Conservation (phyloP, 2,888 invertebrate species). For the Lissonota sp. region DNA sequence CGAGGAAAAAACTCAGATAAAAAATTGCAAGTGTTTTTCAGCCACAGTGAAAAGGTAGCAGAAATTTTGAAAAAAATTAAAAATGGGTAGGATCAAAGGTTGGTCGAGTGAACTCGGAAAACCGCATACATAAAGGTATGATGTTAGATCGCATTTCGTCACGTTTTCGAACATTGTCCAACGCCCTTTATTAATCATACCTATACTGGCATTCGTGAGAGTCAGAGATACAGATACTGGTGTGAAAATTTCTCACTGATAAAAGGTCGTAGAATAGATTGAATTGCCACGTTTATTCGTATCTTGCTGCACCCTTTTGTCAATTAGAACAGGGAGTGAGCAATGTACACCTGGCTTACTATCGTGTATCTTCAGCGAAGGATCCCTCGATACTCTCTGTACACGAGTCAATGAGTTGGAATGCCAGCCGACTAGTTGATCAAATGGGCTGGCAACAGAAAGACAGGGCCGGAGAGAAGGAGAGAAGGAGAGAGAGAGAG, state of each 20-base stretch:
- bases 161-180: slow-evolving; percentile 10
- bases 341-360: slow-evolving; percentile 30
- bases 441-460: slow-evolving; percentile 53
- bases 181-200: slow-evolving; percentile 15
- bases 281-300: too few relatives aligned
- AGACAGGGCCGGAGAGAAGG: not conserved
- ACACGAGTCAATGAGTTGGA: slow-evolving; percentile 77
- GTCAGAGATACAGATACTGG: not conserved
- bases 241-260: too few relatives aligned
- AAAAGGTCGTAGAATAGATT: too few relatives aligned
- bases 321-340: too few relatives aligned
- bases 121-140: too few relatives aligned
- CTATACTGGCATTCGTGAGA: slow-evolving; percentile 14
- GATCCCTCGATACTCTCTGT: slow-evolving; percentile 46
- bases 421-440: slow-evolving; percentile 76
- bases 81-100: too few relatives aligned
- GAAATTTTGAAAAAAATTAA: too few relatives aligned
- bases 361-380: slow-evolving; percentile 6
- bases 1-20: too few relatives aligned
- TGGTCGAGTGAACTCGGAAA: too few relatives aligned
- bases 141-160: slow-evolving; percentile 17
- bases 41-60: too few relatives aligned
- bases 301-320: too few relatives aligned
- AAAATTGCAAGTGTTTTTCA: too few relatives aligned
- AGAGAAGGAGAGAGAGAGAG: slow-evolving; percentile 8